Evolutionary conservation across 1,140 invertebrate species (phyloP).

Genomic region (Coptotermes formosanus): DNA sequence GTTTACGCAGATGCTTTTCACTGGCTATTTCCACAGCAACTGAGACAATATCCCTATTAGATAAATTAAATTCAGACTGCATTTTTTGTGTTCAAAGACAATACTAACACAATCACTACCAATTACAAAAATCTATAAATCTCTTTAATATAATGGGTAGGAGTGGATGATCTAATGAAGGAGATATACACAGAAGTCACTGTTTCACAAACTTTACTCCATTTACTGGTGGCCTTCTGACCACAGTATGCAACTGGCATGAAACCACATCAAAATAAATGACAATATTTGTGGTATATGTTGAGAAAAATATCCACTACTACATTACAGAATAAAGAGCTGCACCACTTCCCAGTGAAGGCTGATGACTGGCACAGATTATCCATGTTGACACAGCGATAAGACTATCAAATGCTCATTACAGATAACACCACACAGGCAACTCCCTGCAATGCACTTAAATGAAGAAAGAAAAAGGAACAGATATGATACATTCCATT

Average conservation of each 20-base stretch:
- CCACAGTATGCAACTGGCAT: too few species aligned
- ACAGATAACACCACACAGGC: neutral
- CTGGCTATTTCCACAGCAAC: constrained; percentile 18
- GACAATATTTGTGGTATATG: neutral
- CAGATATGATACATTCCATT: neutral
- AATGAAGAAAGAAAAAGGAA: neutral
- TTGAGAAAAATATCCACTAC: too few species aligned
- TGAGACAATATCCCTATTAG: constrained; percentile 16
- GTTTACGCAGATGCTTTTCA: constrained; percentile 9
- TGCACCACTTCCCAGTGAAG: neutral
- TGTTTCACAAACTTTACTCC: too few species aligned
- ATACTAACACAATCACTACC: too few species aligned
- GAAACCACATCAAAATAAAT: neutral
- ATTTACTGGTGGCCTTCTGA: too few species aligned
- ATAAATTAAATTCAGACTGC: neutral
- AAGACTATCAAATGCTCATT: neutral
- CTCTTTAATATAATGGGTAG: too few species aligned
- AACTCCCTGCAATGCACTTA: neutral
- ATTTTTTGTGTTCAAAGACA: neutral
- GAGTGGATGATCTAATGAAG: too few species aligned
- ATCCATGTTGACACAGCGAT: neutral
- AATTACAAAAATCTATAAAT: too few species aligned
- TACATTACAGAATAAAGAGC: neutral
- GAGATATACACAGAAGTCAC: too few species aligned
- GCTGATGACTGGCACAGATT: neutral